A percentile compares a stretch with the other conserved stretches of the same genome.
phyloP scores from a whole-genome alignment of 2,888 invertebrate species.

The Macrosoma leucophasiata region DNA sequence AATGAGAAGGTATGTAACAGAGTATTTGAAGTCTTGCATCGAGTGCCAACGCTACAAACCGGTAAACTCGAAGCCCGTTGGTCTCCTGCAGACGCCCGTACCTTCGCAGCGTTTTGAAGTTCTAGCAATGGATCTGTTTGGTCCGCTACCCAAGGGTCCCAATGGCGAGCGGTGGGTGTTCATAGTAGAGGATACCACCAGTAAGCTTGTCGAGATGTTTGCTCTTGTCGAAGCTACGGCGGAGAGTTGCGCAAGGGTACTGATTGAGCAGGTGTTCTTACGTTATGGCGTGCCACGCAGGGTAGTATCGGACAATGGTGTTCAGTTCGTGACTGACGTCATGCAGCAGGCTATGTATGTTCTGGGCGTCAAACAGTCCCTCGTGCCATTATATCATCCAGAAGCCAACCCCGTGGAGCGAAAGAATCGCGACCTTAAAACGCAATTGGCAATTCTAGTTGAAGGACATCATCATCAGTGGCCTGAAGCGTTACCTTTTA shows the following conservation, averaged over 20 bases:
- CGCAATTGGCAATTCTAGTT: constrained; percentile 26
- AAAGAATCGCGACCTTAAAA: constrained; percentile 31
- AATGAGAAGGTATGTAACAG: background rate
- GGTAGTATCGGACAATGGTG: constrained; percentile 19
- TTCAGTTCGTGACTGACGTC: constrained; percentile 19
- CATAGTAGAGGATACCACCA: constrained; percentile 17
- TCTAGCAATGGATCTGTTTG: constrained; percentile 5
- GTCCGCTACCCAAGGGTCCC: constrained; percentile 1
- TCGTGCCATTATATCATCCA: constrained; percentile 34
- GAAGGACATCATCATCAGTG: constrained; percentile 23
- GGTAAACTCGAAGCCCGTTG: background rate
- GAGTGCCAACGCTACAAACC: constrained; percentile 2
- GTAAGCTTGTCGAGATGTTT: constrained; percentile 17
- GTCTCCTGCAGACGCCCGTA: constrained; percentile 1
- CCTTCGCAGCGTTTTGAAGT: constrained; percentile 3
- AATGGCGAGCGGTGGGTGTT: constrained; percentile 1
- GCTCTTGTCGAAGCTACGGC: constrained; percentile 12
- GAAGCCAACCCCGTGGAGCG: constrained; percentile 35
- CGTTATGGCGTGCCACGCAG: constrained; percentile 18
- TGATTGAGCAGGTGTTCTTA: constrained; percentile 13
- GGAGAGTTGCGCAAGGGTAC: constrained; percentile 9
- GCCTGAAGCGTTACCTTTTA: constrained; percentile 22
- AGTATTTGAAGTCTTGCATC: background rate
- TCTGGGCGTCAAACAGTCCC: constrained; percentile 13
- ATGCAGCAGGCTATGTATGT: constrained; percentile 18